Percentiles rank a stretch among this genome's conserved stretches.
Conservation (phyloP, 2,888 invertebrate species). For the Sepioteuthis lessoniana region DNA sequence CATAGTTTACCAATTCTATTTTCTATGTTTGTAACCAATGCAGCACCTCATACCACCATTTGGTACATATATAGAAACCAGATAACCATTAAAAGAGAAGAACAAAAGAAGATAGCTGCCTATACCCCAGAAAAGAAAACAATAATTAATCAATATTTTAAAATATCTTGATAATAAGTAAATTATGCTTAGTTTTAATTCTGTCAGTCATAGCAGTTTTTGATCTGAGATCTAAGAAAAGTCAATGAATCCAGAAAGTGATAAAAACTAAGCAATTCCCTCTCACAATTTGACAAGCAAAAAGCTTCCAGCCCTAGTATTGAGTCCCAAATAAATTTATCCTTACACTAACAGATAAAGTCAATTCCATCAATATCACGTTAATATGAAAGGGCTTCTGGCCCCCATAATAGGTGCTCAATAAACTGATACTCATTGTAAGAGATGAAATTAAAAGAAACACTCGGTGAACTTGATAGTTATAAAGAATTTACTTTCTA, state of each 20-base stretch:
- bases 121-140: no score
- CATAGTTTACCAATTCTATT: no score
- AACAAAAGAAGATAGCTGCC: no score
- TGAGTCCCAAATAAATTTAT: neutral
- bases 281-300: neutral
- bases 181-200: neutral
- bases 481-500: neutral
- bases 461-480: neutral
- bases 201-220: no score
- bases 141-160: neutral
- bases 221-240: neutral
- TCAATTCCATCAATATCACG: neutral
- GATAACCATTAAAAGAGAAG: no score
- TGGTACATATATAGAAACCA: no score
- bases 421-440: neutral
- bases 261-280: neutral
- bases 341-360: neutral
- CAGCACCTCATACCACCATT: no score
- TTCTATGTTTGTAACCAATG: no score
- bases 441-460: neutral
- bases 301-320: neutral
- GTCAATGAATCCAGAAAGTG: neutral
- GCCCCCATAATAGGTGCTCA: neutral
- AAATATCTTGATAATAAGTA: neutral
- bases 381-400: neutral